Conservation (phyloP, 2,113 vertebrate species). For the Meles meles region DNA sequence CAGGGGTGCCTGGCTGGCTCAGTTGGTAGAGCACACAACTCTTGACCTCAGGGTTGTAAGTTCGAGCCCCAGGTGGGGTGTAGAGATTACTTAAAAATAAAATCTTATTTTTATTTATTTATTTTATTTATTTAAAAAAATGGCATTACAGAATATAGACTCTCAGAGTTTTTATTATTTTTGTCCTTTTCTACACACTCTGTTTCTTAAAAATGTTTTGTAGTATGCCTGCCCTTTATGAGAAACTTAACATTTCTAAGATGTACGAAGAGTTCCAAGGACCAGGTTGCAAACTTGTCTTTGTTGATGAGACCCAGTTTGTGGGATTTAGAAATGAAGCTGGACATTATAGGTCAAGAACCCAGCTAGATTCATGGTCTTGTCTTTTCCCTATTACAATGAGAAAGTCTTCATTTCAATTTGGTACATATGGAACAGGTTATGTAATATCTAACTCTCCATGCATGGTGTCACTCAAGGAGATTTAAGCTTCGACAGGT, state of each 20-base stretch:
- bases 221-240: neutral
- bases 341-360: neutral
- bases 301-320: neutral
- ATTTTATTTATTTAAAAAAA: too few relatives aligned
- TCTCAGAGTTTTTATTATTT: neutral
- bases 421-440: rapidly evolving
- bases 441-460: too few relatives aligned
- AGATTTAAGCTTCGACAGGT: too few relatives aligned
- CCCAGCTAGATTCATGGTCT: neutral
- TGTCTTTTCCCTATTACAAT: neutral
- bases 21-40: neutral
- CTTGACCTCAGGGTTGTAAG: neutral
- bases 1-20: neutral
- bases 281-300: neutral
- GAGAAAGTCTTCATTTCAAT: neutral
- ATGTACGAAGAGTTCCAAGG: neutral
- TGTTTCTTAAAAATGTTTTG: neutral
- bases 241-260: slow-evolving; percentile 11
- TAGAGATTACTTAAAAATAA: neutral
- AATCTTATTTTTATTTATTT: too few relatives aligned
- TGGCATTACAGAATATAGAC: neutral
- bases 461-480: too few relatives aligned
- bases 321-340: neutral
- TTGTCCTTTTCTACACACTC: neutral
- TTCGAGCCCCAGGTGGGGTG: neutral